Percentiles rank a stretch among this genome's conserved stretches.
These are phyloP conservation scores for Hycleus cichorii DNA, from an alignment of 1,140 invertebrate genomes.

Conservation along the genomic window DNA sequence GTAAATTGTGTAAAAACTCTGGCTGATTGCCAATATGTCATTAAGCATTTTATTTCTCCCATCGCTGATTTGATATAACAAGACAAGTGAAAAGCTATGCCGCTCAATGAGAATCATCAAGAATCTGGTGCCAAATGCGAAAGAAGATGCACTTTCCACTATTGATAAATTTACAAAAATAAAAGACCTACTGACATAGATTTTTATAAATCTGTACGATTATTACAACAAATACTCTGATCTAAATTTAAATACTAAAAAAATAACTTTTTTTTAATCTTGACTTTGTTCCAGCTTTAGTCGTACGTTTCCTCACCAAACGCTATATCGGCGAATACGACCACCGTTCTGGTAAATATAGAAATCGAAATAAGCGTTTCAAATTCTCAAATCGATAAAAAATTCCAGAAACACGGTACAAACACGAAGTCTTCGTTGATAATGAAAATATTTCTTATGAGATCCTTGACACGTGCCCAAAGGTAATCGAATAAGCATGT, in stretches of 20 bases:
- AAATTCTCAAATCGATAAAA: neutral
- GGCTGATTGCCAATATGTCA: too few relatives aligned
- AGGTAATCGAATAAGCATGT: conserved; percentile 50
- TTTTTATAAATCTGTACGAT: neutral
- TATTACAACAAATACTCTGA: too few relatives aligned
- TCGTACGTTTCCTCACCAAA: conserved; percentile 81
- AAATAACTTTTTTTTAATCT: neutral
- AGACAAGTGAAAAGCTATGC: too few relatives aligned
- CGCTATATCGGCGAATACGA: conserved; percentile 91
- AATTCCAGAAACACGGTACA: conserved; percentile 79
- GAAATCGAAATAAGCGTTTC: neutral
- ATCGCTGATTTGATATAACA: too few relatives aligned
- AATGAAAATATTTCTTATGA: conserved; percentile 86
- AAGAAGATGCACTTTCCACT: too few relatives aligned
- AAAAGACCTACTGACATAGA: conserved; percentile 6
- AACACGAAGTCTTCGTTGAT: conserved; percentile 84
- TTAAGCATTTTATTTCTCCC: too few relatives aligned
- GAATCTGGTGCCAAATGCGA: too few relatives aligned
- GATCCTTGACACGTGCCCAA: conserved; percentile 86
- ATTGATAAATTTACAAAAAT: neutral
- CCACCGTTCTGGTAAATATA: conserved; percentile 73
- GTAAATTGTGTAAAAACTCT: too few relatives aligned
- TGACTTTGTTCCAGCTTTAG: conserved; percentile 62
- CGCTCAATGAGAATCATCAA: too few relatives aligned
- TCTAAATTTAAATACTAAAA: neutral